Percentiles rank a stretch among this genome's conserved stretches.
Conservation (phyloP, 53 echinoderm and acorn worm species). For the Stichopus horrens region DNA sequence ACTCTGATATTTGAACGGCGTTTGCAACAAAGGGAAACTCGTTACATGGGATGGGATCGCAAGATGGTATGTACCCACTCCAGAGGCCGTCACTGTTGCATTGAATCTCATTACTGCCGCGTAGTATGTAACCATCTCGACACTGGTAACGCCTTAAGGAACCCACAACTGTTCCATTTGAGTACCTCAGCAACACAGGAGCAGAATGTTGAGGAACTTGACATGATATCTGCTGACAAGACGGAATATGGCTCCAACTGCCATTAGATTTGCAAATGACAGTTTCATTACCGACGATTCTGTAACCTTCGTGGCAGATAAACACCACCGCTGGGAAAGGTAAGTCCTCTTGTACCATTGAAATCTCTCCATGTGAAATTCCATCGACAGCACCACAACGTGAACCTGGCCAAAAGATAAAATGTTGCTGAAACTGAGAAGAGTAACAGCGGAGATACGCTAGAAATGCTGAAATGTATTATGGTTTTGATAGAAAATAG, state of each 20-base stretch:
- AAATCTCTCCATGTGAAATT: not conserved
- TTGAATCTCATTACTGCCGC: not conserved
- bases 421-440: too few relatives aligned
- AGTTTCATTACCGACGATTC: not conserved
- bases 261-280: not conserved
- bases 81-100: not conserved
- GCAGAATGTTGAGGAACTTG: too few relatives aligned
- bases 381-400: not conserved
- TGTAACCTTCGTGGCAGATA: slow-evolving; percentile 1
- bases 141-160: not conserved
- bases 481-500: too few relatives aligned
- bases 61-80: slow-evolving; percentile 3
- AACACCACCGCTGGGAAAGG: not conserved
- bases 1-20: not conserved
- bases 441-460: too few relatives aligned
- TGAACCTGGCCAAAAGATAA: not conserved
- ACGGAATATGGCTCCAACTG: not conserved
- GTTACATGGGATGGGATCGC: not conserved
- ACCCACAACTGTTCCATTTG: not conserved
- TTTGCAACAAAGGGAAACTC: not conserved
- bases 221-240: slow-evolving; percentile 10
- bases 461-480: too few relatives aligned
- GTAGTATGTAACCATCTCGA: not conserved
- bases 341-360: not conserved
- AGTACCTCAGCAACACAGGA: not conserved